phyloP scores from a whole-genome alignment of 2,797 vertebrate species.

The Furcifer pardalis region DNA sequence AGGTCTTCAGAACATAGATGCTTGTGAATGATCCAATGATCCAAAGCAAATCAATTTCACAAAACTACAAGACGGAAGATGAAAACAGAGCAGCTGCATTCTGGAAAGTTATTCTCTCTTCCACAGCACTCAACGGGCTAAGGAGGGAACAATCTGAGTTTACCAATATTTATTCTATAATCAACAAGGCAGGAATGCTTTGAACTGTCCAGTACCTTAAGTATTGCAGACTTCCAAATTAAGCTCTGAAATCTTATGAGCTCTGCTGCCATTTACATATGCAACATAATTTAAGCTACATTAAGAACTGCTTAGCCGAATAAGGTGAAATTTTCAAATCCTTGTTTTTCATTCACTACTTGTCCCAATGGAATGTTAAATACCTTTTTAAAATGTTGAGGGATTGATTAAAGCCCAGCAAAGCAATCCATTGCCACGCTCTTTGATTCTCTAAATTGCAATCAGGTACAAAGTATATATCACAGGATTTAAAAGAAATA shows the following conservation, averaged over 20 bases:
- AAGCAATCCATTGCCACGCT: neutral
- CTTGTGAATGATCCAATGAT: neutral
- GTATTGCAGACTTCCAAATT: conserved; percentile 42
- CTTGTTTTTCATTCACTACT: conserved; percentile 28
- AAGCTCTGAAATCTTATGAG: conserved; percentile 36
- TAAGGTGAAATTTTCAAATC: conserved; percentile 33
- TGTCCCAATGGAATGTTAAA: conserved; percentile 25
- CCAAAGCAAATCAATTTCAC: too few species aligned
- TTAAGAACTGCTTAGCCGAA: conserved; percentile 42
- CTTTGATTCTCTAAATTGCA: conserved; percentile 20
- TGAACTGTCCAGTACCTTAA: conserved; percentile 56
- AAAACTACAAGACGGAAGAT: neutral
- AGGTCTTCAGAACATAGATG: too few species aligned
- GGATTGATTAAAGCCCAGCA: conserved; percentile 36
- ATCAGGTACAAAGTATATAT: neutral
- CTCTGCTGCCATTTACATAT: neutral
- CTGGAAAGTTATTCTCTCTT: neutral
- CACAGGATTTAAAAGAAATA: neutral
- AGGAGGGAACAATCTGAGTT: neutral
- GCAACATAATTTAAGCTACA: conserved; percentile 26
- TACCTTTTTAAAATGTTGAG: neutral
- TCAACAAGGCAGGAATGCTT: conserved; percentile 38
- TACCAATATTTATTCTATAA: conserved; percentile 45
- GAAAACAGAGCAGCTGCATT: neutral
- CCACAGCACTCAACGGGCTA: neutral